Conservation (phyloP, 2,113 vertebrate genomes). For the Gymnogyps californianus region DNA sequence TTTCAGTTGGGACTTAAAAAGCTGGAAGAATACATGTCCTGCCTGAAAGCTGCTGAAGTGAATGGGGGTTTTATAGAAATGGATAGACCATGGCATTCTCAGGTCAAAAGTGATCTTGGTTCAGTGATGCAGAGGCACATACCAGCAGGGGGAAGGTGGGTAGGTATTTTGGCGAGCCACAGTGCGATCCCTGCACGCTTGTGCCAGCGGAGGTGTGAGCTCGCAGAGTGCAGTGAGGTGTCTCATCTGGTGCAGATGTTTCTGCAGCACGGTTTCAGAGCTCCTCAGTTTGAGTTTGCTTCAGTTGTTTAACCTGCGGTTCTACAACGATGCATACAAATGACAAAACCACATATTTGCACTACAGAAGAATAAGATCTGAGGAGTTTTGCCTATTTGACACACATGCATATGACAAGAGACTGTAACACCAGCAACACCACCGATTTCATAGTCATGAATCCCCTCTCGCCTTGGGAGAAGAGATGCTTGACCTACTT, state of each 20-base stretch:
- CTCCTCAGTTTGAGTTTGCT: not conserved
- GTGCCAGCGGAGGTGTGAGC: not conserved
- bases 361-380: not conserved
- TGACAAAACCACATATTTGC: not conserved
- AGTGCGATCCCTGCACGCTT: fast-evolving
- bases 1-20: not conserved
- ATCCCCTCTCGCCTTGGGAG: not conserved
- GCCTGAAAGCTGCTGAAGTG: not conserved
- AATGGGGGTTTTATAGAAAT: not conserved
- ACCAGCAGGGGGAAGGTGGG: not conserved
- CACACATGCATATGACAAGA: not conserved
- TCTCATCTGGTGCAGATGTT: not conserved
- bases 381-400: not conserved
- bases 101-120: not conserved
- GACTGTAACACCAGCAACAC: not conserved
- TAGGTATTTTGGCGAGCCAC: not conserved
- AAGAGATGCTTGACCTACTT: not conserved
- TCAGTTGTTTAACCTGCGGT: not conserved
- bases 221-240: not conserved
- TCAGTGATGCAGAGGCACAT: not conserved
- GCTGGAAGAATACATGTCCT: not conserved
- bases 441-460: not conserved
- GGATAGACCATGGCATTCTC: fast-evolving
- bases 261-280: not conserved
- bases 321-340: not conserved